phyloP scores from a whole-genome alignment of 1,140 invertebrate genomes.

The Bombus confusus region DNA sequence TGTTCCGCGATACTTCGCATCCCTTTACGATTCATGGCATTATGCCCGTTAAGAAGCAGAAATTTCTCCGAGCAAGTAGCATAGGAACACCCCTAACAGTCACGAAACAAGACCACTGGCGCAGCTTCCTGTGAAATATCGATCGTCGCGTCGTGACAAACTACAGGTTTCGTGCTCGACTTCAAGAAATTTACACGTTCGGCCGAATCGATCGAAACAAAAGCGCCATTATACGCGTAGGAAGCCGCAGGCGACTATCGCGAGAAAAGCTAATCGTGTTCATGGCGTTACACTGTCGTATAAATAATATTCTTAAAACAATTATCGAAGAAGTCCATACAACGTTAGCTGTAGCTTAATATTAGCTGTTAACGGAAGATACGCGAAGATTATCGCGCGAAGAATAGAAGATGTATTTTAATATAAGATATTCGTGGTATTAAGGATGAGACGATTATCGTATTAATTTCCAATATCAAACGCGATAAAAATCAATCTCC shows the following conservation, averaged over 20 bases:
- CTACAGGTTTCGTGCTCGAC: neutral
- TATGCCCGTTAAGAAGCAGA: neutral
- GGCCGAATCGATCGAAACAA: constrained; percentile 3
- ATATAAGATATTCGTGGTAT: no score
- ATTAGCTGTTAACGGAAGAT: neutral
- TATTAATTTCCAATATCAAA: no score
- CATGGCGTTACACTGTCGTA: neutral
- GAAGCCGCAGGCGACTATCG: neutral
- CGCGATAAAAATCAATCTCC: no score
- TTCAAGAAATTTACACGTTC: neutral
- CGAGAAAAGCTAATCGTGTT: neutral
- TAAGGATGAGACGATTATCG: neutral
- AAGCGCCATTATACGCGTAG: neutral
- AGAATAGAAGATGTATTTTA: no score
- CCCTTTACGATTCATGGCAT: neutral
- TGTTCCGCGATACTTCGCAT: neutral
- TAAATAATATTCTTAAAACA: neutral
- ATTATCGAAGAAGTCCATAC: neutral
- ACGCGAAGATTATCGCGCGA: no score
- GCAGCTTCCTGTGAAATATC: constrained; percentile 27
- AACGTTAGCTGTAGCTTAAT: neutral
- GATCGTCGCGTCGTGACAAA: constrained; percentile 14
- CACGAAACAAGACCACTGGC: neutral
- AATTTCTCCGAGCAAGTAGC: neutral
- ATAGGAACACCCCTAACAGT: neutral